Evolutionary conservation across 1,140 invertebrate species (phyloP).

Genomic region (Muscidifurax raptorellus): DNA sequence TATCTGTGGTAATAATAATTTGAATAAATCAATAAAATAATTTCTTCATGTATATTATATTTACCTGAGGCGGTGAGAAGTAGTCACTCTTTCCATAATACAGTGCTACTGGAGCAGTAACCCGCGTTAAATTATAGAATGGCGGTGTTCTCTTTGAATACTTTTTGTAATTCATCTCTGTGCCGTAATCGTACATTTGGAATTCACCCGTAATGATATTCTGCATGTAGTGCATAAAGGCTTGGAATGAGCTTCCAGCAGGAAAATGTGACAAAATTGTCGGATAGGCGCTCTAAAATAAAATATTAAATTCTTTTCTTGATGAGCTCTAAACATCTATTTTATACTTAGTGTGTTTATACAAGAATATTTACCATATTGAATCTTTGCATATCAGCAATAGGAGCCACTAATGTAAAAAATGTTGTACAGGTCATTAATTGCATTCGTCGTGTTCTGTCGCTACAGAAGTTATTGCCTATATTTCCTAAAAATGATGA

Average conservation of each 20-base stretch:
- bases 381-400: neutral
- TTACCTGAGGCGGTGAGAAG: neutral
- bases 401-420: too few species aligned
- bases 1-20: neutral
- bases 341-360: neutral
- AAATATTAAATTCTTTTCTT: neutral
- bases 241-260: neutral
- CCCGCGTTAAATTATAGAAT: neutral
- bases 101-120: neutral
- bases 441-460: too few species aligned
- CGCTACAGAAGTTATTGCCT: too few species aligned
- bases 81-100: conserved; percentile 13
- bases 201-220: neutral
- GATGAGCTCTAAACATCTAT: neutral
- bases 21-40: neutral
- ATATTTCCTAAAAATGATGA: neutral
- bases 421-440: too few species aligned
- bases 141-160: neutral
- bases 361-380: neutral
- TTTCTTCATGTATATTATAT: neutral
- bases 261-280: conserved; percentile 6
- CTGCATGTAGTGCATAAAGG: neutral
- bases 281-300: neutral
- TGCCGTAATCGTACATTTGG: neutral
- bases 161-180: neutral